phyloP scores from a whole-genome alignment of 2,797 vertebrate species.

The Thaleichthys pacificus region DNA sequence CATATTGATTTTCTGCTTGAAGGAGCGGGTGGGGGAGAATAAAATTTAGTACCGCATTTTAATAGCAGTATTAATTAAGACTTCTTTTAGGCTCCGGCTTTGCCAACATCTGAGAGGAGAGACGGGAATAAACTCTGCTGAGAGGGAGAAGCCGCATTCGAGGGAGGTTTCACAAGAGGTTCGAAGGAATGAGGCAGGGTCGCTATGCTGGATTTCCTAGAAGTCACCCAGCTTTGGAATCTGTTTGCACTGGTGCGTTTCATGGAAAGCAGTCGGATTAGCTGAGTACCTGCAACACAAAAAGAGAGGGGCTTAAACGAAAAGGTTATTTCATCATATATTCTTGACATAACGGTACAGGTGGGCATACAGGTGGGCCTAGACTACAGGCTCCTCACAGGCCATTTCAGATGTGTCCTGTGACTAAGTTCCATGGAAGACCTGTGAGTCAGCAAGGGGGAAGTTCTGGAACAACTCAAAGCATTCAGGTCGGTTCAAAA shows the following conservation, averaged over 20 bases:
- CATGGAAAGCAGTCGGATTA: slow-evolving; percentile 36
- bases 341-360: not conserved
- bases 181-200: slow-evolving; percentile 25
- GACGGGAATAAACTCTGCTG: not conserved
- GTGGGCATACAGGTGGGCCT: not conserved
- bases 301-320: not conserved
- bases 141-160: too few relatives aligned
- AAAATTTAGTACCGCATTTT: slow-evolving; percentile 33
- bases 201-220: slow-evolving; percentile 30
- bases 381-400: not conserved
- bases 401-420: too few relatives aligned
- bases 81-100: slow-evolving; percentile 18
- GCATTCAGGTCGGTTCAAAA: not conserved
- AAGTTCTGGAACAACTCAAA: not conserved
- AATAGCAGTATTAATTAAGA: slow-evolving; percentile 30
- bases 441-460: slow-evolving; percentile 4
- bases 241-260: slow-evolving; percentile 44
- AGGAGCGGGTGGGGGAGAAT: too few relatives aligned
- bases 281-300: slow-evolving; percentile 49
- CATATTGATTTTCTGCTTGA: slow-evolving; percentile 22
- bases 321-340: not conserved
- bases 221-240: slow-evolving; percentile 24
- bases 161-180: slow-evolving; percentile 6
- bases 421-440: not conserved
- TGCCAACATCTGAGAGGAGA: slow-evolving; percentile 24